Base-by-base conservation (phyloP, 92 coral and sea anemone genomes). In the Epizoanthus stellaris region DNA sequence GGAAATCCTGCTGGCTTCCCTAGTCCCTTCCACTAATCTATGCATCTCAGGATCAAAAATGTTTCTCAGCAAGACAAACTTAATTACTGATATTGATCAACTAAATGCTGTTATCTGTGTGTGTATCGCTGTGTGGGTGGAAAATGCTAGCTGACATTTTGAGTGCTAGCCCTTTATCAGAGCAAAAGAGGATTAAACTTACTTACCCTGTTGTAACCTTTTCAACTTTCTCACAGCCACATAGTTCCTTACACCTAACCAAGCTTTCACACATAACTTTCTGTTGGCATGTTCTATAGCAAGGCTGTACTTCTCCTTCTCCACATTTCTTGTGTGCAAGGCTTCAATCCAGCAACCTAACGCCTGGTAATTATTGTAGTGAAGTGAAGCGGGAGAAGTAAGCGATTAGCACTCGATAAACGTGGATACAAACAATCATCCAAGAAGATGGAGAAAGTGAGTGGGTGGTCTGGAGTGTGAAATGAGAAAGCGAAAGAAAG, bases 211-310 rank as follows among this genome's bases (percentile, higher is more conserved):
- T 42, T 88, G 81, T 25, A 92, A 84, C 75, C 66, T 86, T 66
- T 82, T 85, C 57, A 94, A 85, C 86, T 85, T 94, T 52, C 73
- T 89, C 43, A 72, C 63, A 20, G 92, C 66, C 66, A 82, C 74
- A 80, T 89, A 94, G 81, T 87, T 93, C 80, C 89, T 92, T 92
- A 93, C 90, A 10, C 75, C 84, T 80, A 69, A 84, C 98, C 98
- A 96, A 23, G 81, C 92, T 74, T 63, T 91, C n/a, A 73, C 17
- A 47, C 90, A 38, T 67, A 94, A 73, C 42, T 40, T 91, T 63
- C 47, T 88, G 88, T 92, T 74, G 71, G 88, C 91, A 82, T 73
- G 89, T 42, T 80, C 65, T 47, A 85, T 67, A 10, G 99, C 99
- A 84, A 86, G 21, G 17, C 15, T 38, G 63, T 86, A 71, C 82